Percentiles rank a stretch among this genome's conserved stretches.
Evolutionary conservation across 37 sponge, comb jelly and placozoan genomes (phyloP).

Genomic region (Oscarella lobularis): DNA sequence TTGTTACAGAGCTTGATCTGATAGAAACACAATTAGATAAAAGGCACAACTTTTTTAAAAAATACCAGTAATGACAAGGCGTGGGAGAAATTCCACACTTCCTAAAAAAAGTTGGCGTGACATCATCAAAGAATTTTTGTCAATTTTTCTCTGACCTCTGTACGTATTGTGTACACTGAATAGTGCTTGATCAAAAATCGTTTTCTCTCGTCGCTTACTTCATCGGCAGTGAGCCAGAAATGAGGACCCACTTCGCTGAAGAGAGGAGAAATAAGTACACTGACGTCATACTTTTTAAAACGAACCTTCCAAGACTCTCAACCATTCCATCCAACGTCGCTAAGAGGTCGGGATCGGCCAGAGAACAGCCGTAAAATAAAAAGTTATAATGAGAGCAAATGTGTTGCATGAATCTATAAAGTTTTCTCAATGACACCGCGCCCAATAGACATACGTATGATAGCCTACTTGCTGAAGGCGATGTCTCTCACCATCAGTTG

Average conservation of each 20-base stretch:
- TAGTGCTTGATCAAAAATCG: neutral
- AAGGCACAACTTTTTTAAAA: neutral
- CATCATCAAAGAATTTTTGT: neutral
- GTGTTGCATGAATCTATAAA: neutral
- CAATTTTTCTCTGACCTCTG: neutral
- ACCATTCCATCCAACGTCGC: constrained; percentile 1
- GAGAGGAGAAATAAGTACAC: neutral
- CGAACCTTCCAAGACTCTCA: constrained; percentile 3
- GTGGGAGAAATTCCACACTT: neutral
- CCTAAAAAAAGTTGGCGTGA: neutral
- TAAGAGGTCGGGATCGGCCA: constrained; percentile 1
- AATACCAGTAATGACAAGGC: neutral
- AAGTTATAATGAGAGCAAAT: neutral
- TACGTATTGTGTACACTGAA: constrained; percentile 3
- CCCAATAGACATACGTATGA: neutral
- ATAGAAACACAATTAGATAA: neutral
- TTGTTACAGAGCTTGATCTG: neutral
- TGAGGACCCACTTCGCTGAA: constrained; percentile 8
- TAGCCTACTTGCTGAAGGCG: constrained; percentile 1
- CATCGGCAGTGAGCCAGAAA: constrained; percentile 9
- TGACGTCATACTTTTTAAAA: neutral
- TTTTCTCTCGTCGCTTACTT: neutral
- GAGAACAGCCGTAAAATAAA: constrained; percentile 4
- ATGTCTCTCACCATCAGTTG: neutral
- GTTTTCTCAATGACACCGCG: neutral